Base-by-base conservation (phyloP, 2,888 invertebrate genomes). In the Hydrotaea cyrtoneurina region DNA sequence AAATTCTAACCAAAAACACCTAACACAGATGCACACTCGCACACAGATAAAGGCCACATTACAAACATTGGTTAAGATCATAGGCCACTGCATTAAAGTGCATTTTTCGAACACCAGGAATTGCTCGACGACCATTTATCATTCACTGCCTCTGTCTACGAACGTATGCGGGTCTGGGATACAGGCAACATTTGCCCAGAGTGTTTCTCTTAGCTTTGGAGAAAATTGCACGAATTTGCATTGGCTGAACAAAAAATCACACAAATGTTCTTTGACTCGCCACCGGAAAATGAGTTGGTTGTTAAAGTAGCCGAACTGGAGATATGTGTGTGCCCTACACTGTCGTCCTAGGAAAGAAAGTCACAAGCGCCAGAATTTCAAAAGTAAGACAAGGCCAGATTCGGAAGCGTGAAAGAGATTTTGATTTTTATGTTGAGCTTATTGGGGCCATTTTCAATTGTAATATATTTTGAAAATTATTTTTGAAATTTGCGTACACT, bases 241-340 rank as follows among this genome's bases (percentile, higher is more conserved):
- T 43, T 66, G n/a, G 66, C 74, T 59, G 80, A 73, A 80, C 69
- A 73, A 17, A 80, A 83, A 66, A 83, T 80, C 80, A 80, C 77
- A 80, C 77, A 80, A 77, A 83, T 83, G 80, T 73, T 69, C 43
- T 83, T 83, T 80, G 83, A 83, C 80, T 80, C 71, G 55, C 57
- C 66, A 73, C 80, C 77, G n/a, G 50, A 7, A 39, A 3, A 13
- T 31, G 31, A 7, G n/a, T n/a, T n/a, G n/a, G 7, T 31, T 31
- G 31, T 31, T 31, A 31, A 31, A n/a, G n/a, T n/a, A n/a, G n/a
- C n/a, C n/a, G n/a, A n/a, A n/a, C n/a, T n/a, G n/a, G n/a, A n/a
- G n/a, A n/a, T n/a, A n/a, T n/a, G n/a, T n/a, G n/a, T n/a, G n/a
- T n/a, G n/a, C n/a, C n/a, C n/a, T n/a, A n/a, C n/a, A n/a, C n/a